Conservation (phyloP, 2,797 vertebrate species). For the Catamblyrhynchus diadema region DNA sequence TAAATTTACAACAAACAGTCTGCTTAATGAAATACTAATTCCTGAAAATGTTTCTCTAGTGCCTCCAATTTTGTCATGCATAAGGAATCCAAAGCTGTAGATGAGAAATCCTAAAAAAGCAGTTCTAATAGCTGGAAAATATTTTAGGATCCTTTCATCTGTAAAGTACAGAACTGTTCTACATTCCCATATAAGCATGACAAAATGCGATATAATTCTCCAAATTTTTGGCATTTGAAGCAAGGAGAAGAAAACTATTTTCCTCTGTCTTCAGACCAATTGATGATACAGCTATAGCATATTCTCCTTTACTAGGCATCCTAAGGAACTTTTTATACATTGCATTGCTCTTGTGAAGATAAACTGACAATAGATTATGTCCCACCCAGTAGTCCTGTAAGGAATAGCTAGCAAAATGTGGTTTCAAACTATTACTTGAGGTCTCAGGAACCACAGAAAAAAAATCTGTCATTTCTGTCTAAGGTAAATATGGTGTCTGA, state of each 20-base stretch:
- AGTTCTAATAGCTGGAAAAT: background rate
- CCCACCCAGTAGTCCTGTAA: background rate
- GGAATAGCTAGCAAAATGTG: background rate
- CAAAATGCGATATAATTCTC: background rate
- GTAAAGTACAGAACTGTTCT: background rate
- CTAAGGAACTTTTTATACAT: background rate
- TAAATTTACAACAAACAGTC: accelerated
- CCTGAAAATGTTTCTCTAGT: background rate
- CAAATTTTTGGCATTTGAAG: background rate
- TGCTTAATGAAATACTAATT: background rate
- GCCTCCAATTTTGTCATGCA: background rate
- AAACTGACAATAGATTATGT: background rate
- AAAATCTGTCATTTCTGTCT: background rate
- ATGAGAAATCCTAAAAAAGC: background rate
- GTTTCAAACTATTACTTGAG: background rate
- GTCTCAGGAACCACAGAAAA: background rate
- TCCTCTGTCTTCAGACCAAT: background rate
- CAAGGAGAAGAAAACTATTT: background rate
- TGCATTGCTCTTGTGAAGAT: background rate
- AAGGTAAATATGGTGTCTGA: background rate
- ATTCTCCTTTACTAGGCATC: background rate
- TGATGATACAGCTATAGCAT: background rate
- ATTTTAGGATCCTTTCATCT: background rate
- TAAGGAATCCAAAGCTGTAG: background rate
- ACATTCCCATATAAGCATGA: background rate